These are phyloP conservation scores for Ophion obscuratus DNA, from an alignment of 2,888 invertebrate species.

Conservation along the genomic window DNA sequence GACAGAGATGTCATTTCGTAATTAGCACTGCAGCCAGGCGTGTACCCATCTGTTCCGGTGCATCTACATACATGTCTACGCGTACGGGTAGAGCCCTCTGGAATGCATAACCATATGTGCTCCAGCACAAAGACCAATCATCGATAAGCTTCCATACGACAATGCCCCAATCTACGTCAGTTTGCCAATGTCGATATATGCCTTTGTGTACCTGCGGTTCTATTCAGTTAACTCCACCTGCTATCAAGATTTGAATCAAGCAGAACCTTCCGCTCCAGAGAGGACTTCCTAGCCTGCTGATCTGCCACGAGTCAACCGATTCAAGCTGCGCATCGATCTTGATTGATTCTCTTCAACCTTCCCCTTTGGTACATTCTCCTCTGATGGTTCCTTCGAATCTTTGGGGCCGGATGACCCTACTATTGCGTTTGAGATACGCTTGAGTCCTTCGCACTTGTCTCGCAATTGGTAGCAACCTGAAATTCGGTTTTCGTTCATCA, in stretches of 20 bases:
- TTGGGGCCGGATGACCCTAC: no score
- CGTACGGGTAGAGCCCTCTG: not conserved
- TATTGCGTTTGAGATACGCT: no score
- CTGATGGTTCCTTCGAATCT: no score
- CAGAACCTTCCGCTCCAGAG: not conserved
- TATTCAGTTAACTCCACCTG: conserved; percentile 15
- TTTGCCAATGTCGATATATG: not conserved
- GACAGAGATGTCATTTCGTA: conserved; percentile 61
- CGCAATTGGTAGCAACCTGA: no score
- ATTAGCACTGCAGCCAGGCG: conserved; percentile 63
- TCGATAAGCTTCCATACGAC: conserved; percentile 23
- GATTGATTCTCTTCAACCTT: not conserved
- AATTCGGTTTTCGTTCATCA: no score
- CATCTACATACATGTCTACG: not conserved
- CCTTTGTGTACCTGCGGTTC: not conserved
- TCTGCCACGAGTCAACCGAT: conserved; percentile 3
- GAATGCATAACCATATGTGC: conserved; percentile 59
- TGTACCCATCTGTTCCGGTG: conserved; percentile 40
- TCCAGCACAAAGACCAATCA: conserved; percentile 20
- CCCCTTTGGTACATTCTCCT: no score
- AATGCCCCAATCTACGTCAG: conserved; percentile 34
- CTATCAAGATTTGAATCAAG: conserved; percentile 8
- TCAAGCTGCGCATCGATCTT: not conserved
- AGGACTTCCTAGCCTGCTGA: not conserved
- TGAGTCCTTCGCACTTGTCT: no score